Evolutionary conservation across 2,888 invertebrate genomes (phyloP), one percentile per base, ranked within the genome.

Genomic region (Pterostichus madidus): DNA sequence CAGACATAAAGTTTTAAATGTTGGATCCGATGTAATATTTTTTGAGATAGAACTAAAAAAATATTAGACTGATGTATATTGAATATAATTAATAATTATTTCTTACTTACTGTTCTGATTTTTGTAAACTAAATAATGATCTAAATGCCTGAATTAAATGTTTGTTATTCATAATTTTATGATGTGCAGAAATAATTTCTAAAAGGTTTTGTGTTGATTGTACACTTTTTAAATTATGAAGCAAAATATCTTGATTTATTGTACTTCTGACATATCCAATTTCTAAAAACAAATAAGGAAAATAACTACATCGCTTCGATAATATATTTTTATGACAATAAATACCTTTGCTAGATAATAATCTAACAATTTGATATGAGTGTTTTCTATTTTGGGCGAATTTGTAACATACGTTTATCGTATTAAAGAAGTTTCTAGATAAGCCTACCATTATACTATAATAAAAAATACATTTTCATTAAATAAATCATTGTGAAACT

Each of bases 1-100:
- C 81, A 91, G 91, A 85, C 93, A 94, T n/a, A 94, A 90, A 56
- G 91, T 89, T 71, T 91, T 89, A 87, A 94, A 94, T 83, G 92
- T 90, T 6, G 92, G 91, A 86, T 93, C 91, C 56, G 90, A 90
- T 68, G 92, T 87, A 11, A 94, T 86, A 15, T 91, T 87, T 15
- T 91, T 89, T 2, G 90, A 32, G 32, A 35, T 31, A n/a, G 35
- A 39, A 15, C 56, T 64, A 52, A 39, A 39, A 39, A 3, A 3
- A 39, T 39, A 39, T 39, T 39, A 39, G 1, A 39, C 1, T 39
- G 6, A 39, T 1, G 5, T 5, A 39, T 8, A 52, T n/a, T 46
- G 13, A 56, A 35, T 52, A 61, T 44, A 83, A 59, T 59, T 31
- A 31, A 53, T 24, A 59, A 59, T 59, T 32, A 76, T 24, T 80